Evolutionary conservation across 2,113 vertebrate species (phyloP).

Genomic region (Psammodynastes pulverulentus): DNA sequence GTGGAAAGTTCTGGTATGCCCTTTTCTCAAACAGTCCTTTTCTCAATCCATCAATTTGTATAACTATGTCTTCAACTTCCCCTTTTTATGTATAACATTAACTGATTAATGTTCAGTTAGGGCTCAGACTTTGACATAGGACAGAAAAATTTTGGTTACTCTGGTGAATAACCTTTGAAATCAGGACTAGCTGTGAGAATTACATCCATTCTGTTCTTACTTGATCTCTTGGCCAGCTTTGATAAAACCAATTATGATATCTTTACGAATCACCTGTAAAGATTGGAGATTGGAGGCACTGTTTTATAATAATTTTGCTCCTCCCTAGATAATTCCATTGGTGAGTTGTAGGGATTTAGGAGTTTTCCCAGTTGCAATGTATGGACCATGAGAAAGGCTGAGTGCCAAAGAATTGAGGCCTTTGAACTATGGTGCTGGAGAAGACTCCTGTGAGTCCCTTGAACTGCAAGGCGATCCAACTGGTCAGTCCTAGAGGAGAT

Average conservation of each 20-base stretch:
- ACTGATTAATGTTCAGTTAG: background rate
- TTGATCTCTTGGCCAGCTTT: background rate
- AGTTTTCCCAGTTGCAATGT: no score
- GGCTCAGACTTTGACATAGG: background rate
- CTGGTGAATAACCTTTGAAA: background rate
- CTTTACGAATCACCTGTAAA: background rate
- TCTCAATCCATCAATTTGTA: background rate
- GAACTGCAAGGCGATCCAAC: no score
- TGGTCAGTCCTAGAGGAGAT: no score
- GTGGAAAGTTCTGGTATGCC: background rate
- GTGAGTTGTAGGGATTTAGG: background rate
- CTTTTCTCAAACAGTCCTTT: background rate
- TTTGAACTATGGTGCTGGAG: no score
- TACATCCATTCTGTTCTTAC: background rate
- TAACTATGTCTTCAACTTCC: background rate
- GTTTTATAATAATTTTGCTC: background rate
- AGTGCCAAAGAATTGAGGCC: no score
- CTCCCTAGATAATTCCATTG: background rate
- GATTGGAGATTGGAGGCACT: background rate
- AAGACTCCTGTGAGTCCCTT: no score
- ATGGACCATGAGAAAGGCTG: no score
- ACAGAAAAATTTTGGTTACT: background rate
- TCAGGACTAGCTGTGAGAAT: background rate
- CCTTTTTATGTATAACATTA: background rate
- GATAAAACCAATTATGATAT: background rate